These are phyloP conservation scores for Rhinatrema bivittatum DNA, from an alignment of 2,797 vertebrate species.

Conservation along the genomic window DNA sequence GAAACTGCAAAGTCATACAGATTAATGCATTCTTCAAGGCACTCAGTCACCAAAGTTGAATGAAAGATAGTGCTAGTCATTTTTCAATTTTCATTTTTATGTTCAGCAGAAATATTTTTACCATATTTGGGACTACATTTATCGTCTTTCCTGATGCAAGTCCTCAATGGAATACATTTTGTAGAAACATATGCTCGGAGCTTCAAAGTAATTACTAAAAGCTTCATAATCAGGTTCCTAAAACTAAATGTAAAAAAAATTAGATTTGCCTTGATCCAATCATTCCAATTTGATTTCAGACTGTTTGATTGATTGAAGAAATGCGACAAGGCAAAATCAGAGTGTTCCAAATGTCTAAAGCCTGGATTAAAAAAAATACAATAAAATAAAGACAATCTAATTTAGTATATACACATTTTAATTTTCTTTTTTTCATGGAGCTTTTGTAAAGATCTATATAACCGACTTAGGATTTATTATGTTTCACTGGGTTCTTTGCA, in stretches of 20 bases:
- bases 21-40: not conserved
- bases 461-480: not conserved
- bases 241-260: conserved; percentile 48
- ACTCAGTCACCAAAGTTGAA: too few species aligned
- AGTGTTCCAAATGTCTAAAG: conserved; percentile 5
- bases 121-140: not conserved
- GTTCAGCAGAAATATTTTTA: not conserved
- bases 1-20: not conserved
- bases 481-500: not conserved
- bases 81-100: conserved; percentile 17
- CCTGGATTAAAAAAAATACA: conserved; percentile 9
- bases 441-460: too few species aligned
- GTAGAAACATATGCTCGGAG: conserved; percentile 53
- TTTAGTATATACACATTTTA: conserved; percentile 14
- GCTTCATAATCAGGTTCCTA: conserved; percentile 63
- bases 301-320: conserved; percentile 37
- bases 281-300: conserved; percentile 45
- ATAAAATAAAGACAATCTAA: conserved; percentile 10
- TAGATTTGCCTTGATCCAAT: conserved; percentile 56
- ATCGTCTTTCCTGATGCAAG: conserved; percentile 25
- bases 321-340: conserved; percentile 34
- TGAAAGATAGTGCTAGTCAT: too few species aligned
- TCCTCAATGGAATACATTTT: conserved; percentile 41
- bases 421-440: too few species aligned
- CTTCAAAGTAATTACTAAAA: conserved; percentile 65